Base-by-base conservation (phyloP, 2,797 vertebrate genomes). In the Falco cherrug region DNA sequence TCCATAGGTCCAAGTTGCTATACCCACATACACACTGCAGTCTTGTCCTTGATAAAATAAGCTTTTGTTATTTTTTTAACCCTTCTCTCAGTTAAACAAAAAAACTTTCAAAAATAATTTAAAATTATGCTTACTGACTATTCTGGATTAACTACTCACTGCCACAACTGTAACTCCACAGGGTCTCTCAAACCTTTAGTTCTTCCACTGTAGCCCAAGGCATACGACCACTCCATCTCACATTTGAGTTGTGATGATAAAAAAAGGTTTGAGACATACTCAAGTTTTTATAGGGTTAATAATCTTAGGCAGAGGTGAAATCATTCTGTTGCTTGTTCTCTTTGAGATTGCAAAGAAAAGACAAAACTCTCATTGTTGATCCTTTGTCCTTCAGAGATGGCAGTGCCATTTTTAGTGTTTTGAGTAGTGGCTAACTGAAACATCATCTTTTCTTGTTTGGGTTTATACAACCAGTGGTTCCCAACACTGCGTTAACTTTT, bases 401-500 rank as follows among this genome's bases (percentile, higher is more conserved):
- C 90, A 71, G 63, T 37, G 78, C 47, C 50, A 31, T 61, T 77
- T 59, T 48, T 37, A 31, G 21, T 13, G 24, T 85, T 63, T 56
- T 63, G 84, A 83, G 53, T 0, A 83, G 90, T 2, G 33, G 53
- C 43, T 12, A 29, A 26, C 64, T 85, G 70, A 69, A 48, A 78
- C 3, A 2, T 41, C 53, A 15, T 39, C 75, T 59, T 43, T 33
- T 29, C 63, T 92, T 35, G 19, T 37, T 2, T 29, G 47, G 43
- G 29, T 64, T 98, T 98, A 99, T 11, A 99, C 96, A 60, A 99
- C 96, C 83, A 99, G 98, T 20, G 99, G 80, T 37, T 98, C 98
- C 99, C 99, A 99, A 67, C 98, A 98, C 91, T 99, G 99, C 1
- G 96, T 98, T 71, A 95, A 33, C 96, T 98, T 99, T 10, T 94